These are phyloP conservation scores for Drosophila insularis DNA, from an alignment of 1,140 invertebrate species.

Conservation along the genomic window DNA sequence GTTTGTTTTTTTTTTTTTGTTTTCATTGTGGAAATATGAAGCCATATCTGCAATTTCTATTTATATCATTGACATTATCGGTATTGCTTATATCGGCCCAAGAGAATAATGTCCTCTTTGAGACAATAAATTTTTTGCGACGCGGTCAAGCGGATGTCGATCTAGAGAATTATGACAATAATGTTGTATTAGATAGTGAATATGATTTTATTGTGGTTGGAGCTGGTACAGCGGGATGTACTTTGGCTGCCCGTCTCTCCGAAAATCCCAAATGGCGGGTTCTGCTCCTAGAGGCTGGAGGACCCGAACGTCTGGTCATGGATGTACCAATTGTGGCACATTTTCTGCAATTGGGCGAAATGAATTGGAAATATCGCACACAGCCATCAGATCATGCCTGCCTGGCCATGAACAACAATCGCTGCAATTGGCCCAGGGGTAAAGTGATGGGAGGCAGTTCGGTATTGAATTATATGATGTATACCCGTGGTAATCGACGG, in stretches of 20 bases:
- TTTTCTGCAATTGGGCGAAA: constrained; percentile 85
- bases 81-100: constrained; percentile 34
- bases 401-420: constrained; percentile 83
- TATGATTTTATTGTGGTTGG: constrained; percentile 88
- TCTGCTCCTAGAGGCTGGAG: constrained; percentile 88
- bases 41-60: constrained; percentile 15
- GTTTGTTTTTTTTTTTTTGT: constrained; percentile 21
- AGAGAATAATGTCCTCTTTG: constrained; percentile 68
- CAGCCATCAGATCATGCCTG: constrained; percentile 84
- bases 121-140: constrained; percentile 72
- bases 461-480: constrained; percentile 95
- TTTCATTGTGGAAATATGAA: constrained; percentile 33
- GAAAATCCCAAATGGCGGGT: constrained; percentile 86
- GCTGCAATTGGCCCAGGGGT: constrained; percentile 88
- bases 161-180: constrained; percentile 78
- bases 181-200: constrained; percentile 58
- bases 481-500: constrained; percentile 88
- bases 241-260: constrained; percentile 86
- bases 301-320: constrained; percentile 85
- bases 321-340: constrained; percentile 87
- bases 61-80: neutral
- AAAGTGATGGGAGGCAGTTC: constrained; percentile 93
- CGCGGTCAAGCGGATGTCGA: constrained; percentile 60
- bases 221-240: constrained; percentile 88
- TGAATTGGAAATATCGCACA: constrained; percentile 88